A percentile compares a stretch with the other conserved stretches of the same genome.
Evolutionary conservation across 2,797 vertebrate genomes (phyloP).

Genomic region (Tragelaphus eurycerus): DNA sequence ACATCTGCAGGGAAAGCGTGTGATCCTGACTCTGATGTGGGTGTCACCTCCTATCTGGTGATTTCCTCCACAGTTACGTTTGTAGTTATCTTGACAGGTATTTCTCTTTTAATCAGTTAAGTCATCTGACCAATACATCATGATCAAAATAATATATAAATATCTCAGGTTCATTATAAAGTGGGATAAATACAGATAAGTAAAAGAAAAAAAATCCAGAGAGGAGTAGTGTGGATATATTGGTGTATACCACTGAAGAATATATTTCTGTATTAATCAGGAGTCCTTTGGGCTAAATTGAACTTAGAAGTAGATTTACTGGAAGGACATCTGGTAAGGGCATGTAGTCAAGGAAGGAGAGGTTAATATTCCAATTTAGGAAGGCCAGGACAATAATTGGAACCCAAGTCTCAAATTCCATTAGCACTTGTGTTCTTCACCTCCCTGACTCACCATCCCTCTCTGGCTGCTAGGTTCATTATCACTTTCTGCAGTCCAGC

Average conservation of each 20-base stretch:
- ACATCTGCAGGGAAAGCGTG: not conserved
- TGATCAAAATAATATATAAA: not conserved
- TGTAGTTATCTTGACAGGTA: not conserved
- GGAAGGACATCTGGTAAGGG: not conserved
- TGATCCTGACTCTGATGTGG: not conserved
- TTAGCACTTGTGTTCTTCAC: not conserved
- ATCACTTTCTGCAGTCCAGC: not conserved
- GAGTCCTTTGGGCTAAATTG: not conserved
- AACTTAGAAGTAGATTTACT: not conserved
- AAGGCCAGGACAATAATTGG: not conserved
- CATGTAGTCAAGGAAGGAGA: not conserved
- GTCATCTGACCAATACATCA: slow-evolving; percentile 4
- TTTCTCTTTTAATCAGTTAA: slow-evolving; percentile 12
- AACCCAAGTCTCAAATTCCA: not conserved
- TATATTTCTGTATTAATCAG: not conserved
- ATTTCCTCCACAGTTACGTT: not conserved
- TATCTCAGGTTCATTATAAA: not conserved
- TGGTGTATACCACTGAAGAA: not conserved
- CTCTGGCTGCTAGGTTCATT: not conserved
- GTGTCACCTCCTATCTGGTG: not conserved
- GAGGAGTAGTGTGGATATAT: not conserved
- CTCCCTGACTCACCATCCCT: not conserved
- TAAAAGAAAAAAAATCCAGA: not conserved
- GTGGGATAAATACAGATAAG: not conserved
- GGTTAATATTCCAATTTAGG: not conserved